Conservation (phyloP, 1,140 invertebrate species). For the Pseudomyrmex sp. region DNA sequence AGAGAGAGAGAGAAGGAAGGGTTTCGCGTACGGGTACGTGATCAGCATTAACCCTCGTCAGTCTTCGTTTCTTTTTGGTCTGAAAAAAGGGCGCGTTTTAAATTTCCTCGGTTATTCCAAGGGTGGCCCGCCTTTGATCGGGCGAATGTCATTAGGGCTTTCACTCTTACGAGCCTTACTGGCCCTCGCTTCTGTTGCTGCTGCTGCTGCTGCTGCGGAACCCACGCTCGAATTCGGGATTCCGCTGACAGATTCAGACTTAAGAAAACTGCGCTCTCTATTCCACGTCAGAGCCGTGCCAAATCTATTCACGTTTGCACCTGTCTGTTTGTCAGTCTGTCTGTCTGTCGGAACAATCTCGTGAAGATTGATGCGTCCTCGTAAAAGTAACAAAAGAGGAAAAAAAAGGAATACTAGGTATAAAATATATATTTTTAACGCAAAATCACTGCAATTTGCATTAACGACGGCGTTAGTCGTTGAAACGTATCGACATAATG, state of each 20-base stretch:
- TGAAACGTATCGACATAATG: background rate
- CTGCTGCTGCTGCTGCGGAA: background rate
- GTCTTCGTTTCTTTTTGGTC: constrained; percentile 72
- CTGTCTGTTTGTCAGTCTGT: no score
- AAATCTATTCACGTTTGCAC: background rate
- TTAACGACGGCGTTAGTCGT: background rate
- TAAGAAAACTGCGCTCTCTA: constrained; percentile 24
- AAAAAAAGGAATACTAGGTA: background rate
- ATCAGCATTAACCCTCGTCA: constrained; percentile 82
- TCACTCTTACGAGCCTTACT: constrained; percentile 56
- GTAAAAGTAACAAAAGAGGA: no score
- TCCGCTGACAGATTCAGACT: constrained; percentile 31
- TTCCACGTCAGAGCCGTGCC: background rate
- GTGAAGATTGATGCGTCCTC: no score
- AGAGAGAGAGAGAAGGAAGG: constrained; percentile 23
- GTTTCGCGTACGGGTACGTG: constrained; percentile 77
- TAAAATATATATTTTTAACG: background rate
- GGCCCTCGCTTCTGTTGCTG: background rate
- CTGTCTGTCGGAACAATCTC: no score
- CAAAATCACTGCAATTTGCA: background rate
- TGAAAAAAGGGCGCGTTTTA: constrained; percentile 80
- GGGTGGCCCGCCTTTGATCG: constrained; percentile 79
- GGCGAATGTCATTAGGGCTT: constrained; percentile 78
- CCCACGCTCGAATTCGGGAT: constrained; percentile 27
- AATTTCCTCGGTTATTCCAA: constrained; percentile 80